phyloP scores from a whole-genome alignment of 2,113 vertebrate species.

The Saguinus midas region DNA sequence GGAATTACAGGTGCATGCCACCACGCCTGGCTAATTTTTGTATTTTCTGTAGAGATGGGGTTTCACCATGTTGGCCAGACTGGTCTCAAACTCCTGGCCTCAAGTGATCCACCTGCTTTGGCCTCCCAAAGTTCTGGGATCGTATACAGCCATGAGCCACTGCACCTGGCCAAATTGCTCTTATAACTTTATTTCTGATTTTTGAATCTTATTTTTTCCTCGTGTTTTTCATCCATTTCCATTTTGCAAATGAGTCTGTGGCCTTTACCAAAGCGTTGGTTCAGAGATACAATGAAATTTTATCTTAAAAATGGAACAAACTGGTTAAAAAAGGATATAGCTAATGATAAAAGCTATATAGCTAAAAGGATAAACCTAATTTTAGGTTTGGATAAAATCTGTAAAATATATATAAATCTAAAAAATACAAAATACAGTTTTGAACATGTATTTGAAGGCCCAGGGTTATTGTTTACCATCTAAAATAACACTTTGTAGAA shows the following conservation, averaged over 20 bases:
- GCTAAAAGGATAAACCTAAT: no score
- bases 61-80: no score
- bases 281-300: background rate
- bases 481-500: background rate
- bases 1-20: no score
- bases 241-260: background rate
- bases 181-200: background rate
- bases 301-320: background rate
- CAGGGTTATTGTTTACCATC: background rate
- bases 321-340: background rate
- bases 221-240: background rate
- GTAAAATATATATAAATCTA: background rate
- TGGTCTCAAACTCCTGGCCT: no score
- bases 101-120: no score
- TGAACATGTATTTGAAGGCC: background rate
- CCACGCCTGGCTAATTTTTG: no score
- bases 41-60: no score
- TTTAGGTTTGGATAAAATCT: background rate
- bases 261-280: background rate
- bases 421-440: background rate
- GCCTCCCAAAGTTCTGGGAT: no score
- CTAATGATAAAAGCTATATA: background rate
- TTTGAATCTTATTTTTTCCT: background rate
- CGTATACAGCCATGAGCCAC: no score
- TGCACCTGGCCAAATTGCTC: no score